Percentiles rank a stretch among this genome's conserved stretches.
These are phyloP conservation scores for Siniperca undulata DNA, from an alignment of 2,797 vertebrate species.

Conservation along the genomic window DNA sequence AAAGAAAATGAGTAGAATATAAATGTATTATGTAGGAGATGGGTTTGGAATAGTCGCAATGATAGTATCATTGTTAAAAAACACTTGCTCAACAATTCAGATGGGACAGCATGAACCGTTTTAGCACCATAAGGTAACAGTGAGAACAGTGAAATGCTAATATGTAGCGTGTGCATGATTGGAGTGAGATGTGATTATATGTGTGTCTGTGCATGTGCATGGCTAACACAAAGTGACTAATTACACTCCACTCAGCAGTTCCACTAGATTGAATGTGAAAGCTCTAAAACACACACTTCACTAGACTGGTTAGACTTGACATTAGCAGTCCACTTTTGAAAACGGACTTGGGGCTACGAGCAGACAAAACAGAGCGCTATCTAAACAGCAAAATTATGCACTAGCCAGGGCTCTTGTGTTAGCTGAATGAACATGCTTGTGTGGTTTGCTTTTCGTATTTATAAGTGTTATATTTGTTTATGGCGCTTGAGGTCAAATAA, in stretches of 20 bases:
- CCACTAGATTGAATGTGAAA: slow-evolving; percentile 37
- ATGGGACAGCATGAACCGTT: not conserved
- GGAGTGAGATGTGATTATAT: slow-evolving; percentile 7
- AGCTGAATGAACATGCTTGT: slow-evolving; percentile 6
- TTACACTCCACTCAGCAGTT: slow-evolving; percentile 37
- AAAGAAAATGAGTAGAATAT: not conserved
- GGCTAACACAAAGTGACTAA: slow-evolving; percentile 47
- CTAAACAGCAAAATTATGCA: slow-evolving; percentile 18
- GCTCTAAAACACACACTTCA: slow-evolving; percentile 55
- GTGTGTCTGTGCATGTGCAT: slow-evolving; percentile 1
- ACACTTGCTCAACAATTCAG: not conserved
- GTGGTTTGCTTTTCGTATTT: slow-evolving; percentile 41
- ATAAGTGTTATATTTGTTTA: slow-evolving; percentile 54
- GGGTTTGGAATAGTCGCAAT: not conserved
- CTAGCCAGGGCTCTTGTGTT: slow-evolving; percentile 11
- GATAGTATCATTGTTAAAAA: not conserved
- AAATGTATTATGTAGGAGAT: not conserved
- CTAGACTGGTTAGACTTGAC: slow-evolving; percentile 31
- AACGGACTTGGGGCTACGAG: slow-evolving; percentile 20
- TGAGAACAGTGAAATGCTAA: not conserved
- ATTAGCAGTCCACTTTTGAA: slow-evolving; percentile 46
- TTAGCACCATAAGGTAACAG: not conserved
- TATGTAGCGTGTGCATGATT: not conserved
- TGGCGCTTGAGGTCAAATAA: slow-evolving; percentile 51
- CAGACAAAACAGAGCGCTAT: slow-evolving; percentile 3